phyloP scores from a whole-genome alignment of 2,797 vertebrate species.

The Microchirus variegatus region DNA sequence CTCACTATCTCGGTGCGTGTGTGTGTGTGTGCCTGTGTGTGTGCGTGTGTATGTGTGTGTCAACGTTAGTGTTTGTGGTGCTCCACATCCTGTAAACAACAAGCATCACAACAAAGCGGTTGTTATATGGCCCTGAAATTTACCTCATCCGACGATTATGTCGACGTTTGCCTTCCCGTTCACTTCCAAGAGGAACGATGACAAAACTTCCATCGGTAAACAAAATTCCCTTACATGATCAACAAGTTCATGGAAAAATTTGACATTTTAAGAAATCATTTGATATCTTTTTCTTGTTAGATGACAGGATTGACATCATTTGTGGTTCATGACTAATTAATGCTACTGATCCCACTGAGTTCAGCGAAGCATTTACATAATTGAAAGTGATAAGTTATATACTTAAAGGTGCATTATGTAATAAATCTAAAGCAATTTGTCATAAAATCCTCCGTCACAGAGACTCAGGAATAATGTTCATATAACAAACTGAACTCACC shows the following conservation, averaged over 20 bases:
- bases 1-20: background rate
- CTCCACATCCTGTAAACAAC: constrained; percentile 66
- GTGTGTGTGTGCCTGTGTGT: constrained; percentile 38
- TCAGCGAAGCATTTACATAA: no score
- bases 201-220: background rate
- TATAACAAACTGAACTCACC: no score
- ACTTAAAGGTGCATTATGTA: no score
- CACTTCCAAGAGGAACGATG: background rate
- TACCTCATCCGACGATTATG: constrained; percentile 20
- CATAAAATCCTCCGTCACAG: no score
- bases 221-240: background rate
- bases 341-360: no score
- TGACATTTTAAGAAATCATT: background rate
- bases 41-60: constrained; percentile 39
- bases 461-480: no score
- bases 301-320: background rate
- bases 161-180: constrained; percentile 13
- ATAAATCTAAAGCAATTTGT: no score
- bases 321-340: background rate
- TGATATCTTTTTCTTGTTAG: background rate
- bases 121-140: constrained; percentile 25
- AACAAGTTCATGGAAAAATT: background rate
- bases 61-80: constrained; percentile 50
- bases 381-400: no score
- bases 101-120: constrained; percentile 52